Evolutionary conservation across 2,113 vertebrate species (phyloP), one percentile per base, ranked within the genome.

Genomic region (Lanius collurio): DNA sequence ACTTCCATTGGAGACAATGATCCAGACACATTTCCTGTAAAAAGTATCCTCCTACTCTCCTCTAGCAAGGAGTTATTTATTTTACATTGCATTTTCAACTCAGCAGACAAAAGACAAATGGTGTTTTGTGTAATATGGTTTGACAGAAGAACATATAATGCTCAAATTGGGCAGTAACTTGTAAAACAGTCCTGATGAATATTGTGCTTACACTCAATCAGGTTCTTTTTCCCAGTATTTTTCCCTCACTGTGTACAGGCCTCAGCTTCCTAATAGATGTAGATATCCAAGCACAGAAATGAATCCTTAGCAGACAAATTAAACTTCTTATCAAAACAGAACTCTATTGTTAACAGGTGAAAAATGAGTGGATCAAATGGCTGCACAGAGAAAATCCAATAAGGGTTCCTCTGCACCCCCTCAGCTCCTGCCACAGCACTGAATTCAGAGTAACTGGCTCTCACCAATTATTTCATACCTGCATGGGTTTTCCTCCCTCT

Each of bases 231-330:
- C 50, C 64, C 33, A 28, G 3, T 47, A 49, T 87, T 90, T 87
- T 62, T 57, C 56, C 33, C 69, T 37, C 26, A 3, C 76, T 60
- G 31, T 79, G 53, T 68, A 57, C 24, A 88, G 83, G 55, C 64
- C 70, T 78, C 55, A 89, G 59, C 27, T 62, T 73, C 65, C 65
- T 85, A 57, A 89, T 37, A 52, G 76, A 74, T 77, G 76, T 11
- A 82, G 89, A 92, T 73, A 73, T 35, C 50, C 46, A 55, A 78
- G 79, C 31, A 67, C 22, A 65, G 80, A 95, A 95, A 81, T 68
- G 77, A 95, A 73, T 96, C 89, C 87, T 96, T 94, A 96, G 92
- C 73, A 89, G 77, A 47, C 60, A 97, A 95, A 95, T 95, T 95
- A 93, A 94, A 93, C 71, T 86, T 35, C 68, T 83, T 91, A 95